Percentiles rank a stretch among this genome's conserved stretches.
Evolutionary conservation across 2,113 vertebrate species (phyloP).

Genomic region (Syngnathus typhle): DNA sequence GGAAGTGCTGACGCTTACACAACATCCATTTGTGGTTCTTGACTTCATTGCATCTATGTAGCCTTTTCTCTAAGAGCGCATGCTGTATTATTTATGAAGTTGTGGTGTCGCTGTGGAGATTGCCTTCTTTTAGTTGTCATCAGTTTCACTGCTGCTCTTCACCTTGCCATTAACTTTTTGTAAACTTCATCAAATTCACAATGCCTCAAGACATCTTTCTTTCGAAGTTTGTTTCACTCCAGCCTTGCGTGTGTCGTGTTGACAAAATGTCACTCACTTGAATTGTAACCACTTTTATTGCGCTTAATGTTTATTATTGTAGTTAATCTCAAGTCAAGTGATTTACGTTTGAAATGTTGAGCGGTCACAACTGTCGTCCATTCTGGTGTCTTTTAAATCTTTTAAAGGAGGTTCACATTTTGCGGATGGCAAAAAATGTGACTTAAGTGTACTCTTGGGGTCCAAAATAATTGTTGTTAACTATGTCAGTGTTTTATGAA

Average conservation of each 20-base stretch:
- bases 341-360: neutral
- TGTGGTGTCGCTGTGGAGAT: conserved; percentile 15
- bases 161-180: conserved; percentile 29
- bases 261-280: conserved; percentile 31
- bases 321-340: conserved; percentile 16
- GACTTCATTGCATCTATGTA: neutral
- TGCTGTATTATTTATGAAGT: conserved; percentile 19
- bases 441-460: neutral
- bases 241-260: conserved; percentile 29
- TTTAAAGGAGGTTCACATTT: neutral
- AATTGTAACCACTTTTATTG: conserved; percentile 40
- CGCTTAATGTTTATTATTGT: conserved; percentile 20
- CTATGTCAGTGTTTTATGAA: neutral
- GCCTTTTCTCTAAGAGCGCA: conserved; percentile 17
- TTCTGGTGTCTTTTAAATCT: neutral
- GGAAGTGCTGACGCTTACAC: conserved; percentile 25
- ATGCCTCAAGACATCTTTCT: conserved; percentile 30
- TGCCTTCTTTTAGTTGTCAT: conserved; percentile 49
- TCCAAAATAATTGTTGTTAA: neutral
- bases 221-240: conserved; percentile 25
- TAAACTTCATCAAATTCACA: neutral
- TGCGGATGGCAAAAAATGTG: neutral
- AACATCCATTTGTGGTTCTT: conserved; percentile 9
- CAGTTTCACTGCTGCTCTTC: conserved; percentile 50
- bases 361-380: neutral